A percentile compares a stretch with the other conserved stretches of the same genome.
phyloP scores from a whole-genome alignment of 2,113 vertebrate genomes.

The Ceyx margarethae region DNA sequence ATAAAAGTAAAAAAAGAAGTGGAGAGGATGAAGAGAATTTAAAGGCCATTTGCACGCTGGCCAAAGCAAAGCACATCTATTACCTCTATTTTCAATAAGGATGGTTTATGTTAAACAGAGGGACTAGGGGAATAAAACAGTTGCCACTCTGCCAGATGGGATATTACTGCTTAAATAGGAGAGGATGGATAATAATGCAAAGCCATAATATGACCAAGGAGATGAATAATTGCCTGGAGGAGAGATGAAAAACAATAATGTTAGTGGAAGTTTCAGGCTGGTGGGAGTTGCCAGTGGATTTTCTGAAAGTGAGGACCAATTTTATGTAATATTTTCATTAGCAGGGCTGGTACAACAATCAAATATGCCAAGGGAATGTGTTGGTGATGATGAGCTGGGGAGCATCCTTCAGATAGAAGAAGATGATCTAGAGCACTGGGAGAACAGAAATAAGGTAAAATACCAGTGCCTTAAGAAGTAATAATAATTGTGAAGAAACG shows the following conservation, averaged over 20 bases:
- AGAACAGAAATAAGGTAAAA: background rate
- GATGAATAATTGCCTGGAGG: background rate
- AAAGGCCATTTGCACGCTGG: background rate
- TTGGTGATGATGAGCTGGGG: fast-evolving
- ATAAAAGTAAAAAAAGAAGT: background rate
- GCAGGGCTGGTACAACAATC: background rate
- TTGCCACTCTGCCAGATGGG: conserved; percentile 12
- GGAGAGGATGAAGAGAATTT: background rate
- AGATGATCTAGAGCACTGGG: background rate
- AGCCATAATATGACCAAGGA: background rate
- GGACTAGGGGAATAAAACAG: background rate
- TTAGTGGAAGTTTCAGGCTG: background rate
- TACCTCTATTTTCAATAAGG: background rate
- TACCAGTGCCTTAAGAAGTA: fast-evolving
- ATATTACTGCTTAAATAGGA: background rate
- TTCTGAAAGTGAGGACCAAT: background rate
- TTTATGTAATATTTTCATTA: background rate
- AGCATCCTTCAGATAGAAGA: background rate
- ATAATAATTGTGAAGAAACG: background rate
- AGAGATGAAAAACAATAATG: background rate
- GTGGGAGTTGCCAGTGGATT: background rate
- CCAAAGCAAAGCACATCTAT: background rate
- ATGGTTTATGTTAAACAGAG: background rate
- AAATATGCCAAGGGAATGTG: background rate
- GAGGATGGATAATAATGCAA: background rate